Evolutionary conservation across 1,140 invertebrate species (phyloP), one percentile per base, ranked within the genome.

Genomic region (Camponotus pennsylvanicus): DNA sequence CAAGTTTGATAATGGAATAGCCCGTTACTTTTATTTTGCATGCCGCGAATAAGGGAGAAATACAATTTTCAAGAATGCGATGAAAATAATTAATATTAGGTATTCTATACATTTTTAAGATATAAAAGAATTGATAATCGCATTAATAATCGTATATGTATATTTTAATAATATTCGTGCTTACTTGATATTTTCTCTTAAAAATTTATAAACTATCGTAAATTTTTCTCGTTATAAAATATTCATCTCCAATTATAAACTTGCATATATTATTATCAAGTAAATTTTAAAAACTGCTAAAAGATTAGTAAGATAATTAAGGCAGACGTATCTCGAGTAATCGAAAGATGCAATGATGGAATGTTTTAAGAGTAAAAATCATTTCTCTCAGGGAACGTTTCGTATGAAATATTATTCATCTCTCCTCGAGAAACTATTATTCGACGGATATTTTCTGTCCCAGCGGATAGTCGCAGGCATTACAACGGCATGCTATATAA

Each of bases 1-100:
- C 55, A 71, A 82, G 45, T 71, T 66, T 64, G 42, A 80, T 80
- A 84, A 79, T 75, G 13, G 79, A 83, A 61, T 75, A 27, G 69
- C n/a, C 66, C 61, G 61, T 57, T 21, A 73, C 76, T 66, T 77
- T 82, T 73, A 57, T 55, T 67, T 80, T 70, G 75, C 63, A 45
- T 32, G 55, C 63, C 57, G 40, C 32, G 52, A 55, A 79, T 37
- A 63, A 49, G 13, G 32, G 61, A 70, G n/a, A 15, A 32, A 15
- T 2, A 69, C 45, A 55, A 27, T 55, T 69, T 66, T 49, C 3
- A 7, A 45, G 42, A 37, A 63, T 32, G 7, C 21, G 15, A 77
- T 27, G 13, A 34, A 64, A 77, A 40, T 59, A 45, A 49, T 49
- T 37, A 66, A 66, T 37, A 15, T 64, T 78, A 45, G n/a, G n/a